Percentiles rank a stretch among this genome's conserved stretches.
These are phyloP conservation scores for Eleutherodactylus coqui DNA, from an alignment of 2,797 vertebrate species.

Conservation along the genomic window DNA sequence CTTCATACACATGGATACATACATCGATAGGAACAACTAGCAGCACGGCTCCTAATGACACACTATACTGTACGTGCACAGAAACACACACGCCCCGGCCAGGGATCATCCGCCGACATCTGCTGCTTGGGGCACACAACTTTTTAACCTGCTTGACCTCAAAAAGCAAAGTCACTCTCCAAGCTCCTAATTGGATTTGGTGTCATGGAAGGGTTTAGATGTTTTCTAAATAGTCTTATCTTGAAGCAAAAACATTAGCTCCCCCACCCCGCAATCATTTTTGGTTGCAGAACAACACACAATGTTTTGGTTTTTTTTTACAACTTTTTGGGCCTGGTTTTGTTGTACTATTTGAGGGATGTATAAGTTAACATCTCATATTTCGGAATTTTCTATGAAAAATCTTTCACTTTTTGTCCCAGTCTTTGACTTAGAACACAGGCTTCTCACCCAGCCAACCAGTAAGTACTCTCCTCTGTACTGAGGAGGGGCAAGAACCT, in stretches of 20 bases:
- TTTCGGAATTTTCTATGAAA: too few relatives aligned
- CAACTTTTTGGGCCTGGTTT: too few relatives aligned
- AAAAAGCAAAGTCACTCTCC: not conserved
- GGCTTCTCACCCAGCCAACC: too few relatives aligned
- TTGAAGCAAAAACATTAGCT: not conserved
- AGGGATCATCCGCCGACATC: not conserved
- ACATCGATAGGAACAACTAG: not conserved
- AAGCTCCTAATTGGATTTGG: not conserved
- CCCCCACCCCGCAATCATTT: not conserved
- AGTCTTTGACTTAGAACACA: too few relatives aligned
- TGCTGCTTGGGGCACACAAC: not conserved
- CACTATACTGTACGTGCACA: constrained; percentile 7
- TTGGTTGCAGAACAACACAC: not conserved
- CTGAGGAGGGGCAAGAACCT: too few relatives aligned
- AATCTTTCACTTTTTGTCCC: too few relatives aligned
- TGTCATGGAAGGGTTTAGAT: not conserved
- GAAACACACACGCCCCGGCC: not conserved
- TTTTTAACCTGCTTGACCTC: not conserved
- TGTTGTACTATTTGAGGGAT: too few relatives aligned
- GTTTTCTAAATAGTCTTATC: not conserved
- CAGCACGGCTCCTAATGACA: not conserved
- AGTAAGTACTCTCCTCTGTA: too few relatives aligned
- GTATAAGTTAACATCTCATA: too few relatives aligned
- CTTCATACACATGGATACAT: not conserved
- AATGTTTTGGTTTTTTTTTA: not conserved